Conservation (phyloP, 2,888 invertebrate genomes). For the Drosophila kambysellisi region DNA sequence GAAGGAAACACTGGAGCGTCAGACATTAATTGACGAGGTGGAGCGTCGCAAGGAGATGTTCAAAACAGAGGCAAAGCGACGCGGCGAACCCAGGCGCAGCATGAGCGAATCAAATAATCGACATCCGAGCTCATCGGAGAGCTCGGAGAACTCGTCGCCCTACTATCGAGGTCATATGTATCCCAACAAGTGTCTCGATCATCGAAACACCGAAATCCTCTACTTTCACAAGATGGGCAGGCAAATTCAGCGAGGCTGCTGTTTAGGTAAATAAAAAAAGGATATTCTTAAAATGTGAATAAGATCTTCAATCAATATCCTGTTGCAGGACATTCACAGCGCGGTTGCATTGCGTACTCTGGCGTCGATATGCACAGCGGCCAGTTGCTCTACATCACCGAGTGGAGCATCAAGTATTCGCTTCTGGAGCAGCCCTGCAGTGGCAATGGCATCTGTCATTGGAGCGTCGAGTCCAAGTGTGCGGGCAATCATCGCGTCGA, state of each 20-base stretch:
- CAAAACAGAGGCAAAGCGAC: constrained; percentile 88
- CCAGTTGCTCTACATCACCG: constrained; percentile 89
- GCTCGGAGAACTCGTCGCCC: constrained; percentile 86
- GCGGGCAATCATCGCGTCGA: constrained; percentile 83
- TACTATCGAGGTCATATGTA: constrained; percentile 81
- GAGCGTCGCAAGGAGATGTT: constrained; percentile 92
- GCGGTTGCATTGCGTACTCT: constrained; percentile 90
- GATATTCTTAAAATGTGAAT: not conserved
- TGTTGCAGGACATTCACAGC: constrained; percentile 88
- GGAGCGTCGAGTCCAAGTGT: constrained; percentile 82
- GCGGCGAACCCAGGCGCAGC: constrained; percentile 86
- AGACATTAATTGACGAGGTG: constrained; percentile 91
- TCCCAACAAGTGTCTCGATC: constrained; percentile 85
- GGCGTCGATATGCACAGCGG: constrained; percentile 92
- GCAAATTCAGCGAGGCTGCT: constrained; percentile 90
- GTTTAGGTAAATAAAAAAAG: constrained; percentile 86
- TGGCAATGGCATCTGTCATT: constrained; percentile 82
- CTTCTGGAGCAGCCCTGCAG: constrained; percentile 83
- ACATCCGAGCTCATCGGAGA: constrained; percentile 86
- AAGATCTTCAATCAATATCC: not conserved
- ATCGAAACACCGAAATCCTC: constrained; percentile 86
- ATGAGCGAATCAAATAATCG: constrained; percentile 85
- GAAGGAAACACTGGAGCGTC: constrained; percentile 89
- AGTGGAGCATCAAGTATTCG: constrained; percentile 89
- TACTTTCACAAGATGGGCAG: constrained; percentile 87